Percentiles rank a stretch among this genome's conserved stretches.
These are phyloP conservation scores for Hippocampus comes DNA, from an alignment of 2,113 vertebrate species.

Conservation along the genomic window DNA sequence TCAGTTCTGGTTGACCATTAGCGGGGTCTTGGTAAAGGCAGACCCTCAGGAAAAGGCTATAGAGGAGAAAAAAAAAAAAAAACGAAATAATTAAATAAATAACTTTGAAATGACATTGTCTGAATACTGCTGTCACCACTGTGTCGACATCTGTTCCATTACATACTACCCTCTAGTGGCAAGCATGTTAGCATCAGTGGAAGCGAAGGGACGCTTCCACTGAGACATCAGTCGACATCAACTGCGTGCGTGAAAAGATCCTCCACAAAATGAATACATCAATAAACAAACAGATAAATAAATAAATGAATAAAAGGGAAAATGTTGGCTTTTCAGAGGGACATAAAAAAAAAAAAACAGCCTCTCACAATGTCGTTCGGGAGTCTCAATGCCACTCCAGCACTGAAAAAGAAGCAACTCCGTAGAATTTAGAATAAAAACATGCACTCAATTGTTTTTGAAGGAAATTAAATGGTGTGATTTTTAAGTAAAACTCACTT, in stretches of 20 bases:
- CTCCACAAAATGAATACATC: background rate
- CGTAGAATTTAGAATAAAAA: too few species aligned
- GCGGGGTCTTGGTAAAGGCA: background rate
- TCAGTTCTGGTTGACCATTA: background rate
- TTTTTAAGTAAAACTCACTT: too few species aligned
- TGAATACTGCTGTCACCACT: constrained; percentile 16
- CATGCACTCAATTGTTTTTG: too few species aligned
- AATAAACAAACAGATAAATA: too few species aligned
- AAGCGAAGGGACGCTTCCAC: too few species aligned
- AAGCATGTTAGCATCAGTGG: too few species aligned
- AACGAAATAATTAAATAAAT: too few species aligned
- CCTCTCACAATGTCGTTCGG: background rate
- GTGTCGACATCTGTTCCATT: constrained; percentile 43
- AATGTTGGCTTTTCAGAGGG: constrained; percentile 9
- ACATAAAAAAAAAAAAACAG: background rate
- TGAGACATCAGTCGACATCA: constrained; percentile 19
- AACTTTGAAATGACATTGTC: constrained; percentile 2
- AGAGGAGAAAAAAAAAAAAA: background rate
- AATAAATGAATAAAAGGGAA: background rate
- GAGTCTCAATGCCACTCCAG: constrained; percentile 11
- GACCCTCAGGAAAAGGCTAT: background rate
- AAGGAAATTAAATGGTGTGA: too few species aligned
- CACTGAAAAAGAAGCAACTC: background rate
- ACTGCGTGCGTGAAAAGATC: background rate
- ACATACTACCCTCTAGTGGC: constrained; percentile 73